Percentiles rank a stretch among this genome's conserved stretches.
phyloP scores from a whole-genome alignment of 2,113 vertebrate species.

The Burhinus oedicnemus region DNA sequence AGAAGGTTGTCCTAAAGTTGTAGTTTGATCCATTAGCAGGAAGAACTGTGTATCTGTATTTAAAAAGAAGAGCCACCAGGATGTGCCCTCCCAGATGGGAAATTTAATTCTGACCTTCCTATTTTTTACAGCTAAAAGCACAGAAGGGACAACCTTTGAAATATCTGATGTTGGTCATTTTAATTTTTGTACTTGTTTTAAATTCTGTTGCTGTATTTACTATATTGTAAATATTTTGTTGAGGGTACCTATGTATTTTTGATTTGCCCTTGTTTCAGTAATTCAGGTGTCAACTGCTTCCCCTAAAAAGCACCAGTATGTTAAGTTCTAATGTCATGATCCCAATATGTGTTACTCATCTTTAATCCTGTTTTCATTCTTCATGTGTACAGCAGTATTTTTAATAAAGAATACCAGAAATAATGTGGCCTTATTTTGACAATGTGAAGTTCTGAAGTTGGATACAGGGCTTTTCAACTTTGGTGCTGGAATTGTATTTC shows the following conservation, averaged over 20 bases:
- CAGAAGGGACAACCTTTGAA: constrained; percentile 80
- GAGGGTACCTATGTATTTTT: constrained; percentile 76
- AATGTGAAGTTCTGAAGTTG: constrained; percentile 3
- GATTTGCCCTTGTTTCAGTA: constrained; percentile 76
- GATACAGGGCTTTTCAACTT: neutral
- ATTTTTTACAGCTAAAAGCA: constrained; percentile 77
- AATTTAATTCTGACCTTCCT: constrained; percentile 65
- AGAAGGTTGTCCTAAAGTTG: constrained; percentile 77
- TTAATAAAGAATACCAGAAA: constrained; percentile 99
- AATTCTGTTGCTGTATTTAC: constrained; percentile 75
- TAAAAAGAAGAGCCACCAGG: constrained; percentile 58
- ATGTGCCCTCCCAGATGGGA: constrained; percentile 52
- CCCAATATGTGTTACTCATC: constrained; percentile 79
- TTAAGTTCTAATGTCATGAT: constrained; percentile 80
- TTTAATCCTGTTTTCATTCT: constrained; percentile 86
- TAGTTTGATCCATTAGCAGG: constrained; percentile 62
- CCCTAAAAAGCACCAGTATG: constrained; percentile 80
- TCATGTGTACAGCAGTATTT: constrained; percentile 99
- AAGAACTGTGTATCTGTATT: constrained; percentile 65
- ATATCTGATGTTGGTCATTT: constrained; percentile 70
- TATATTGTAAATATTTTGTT: constrained; percentile 80
- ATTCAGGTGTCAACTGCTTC: constrained; percentile 76
- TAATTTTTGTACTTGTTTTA: constrained; percentile 75
- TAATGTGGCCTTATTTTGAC: constrained; percentile 40
- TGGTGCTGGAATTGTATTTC: neutral